Percentiles rank a stretch among this genome's conserved stretches.
Conservation (phyloP, 2,113 vertebrate species). For the Pterocles orientalis region DNA sequence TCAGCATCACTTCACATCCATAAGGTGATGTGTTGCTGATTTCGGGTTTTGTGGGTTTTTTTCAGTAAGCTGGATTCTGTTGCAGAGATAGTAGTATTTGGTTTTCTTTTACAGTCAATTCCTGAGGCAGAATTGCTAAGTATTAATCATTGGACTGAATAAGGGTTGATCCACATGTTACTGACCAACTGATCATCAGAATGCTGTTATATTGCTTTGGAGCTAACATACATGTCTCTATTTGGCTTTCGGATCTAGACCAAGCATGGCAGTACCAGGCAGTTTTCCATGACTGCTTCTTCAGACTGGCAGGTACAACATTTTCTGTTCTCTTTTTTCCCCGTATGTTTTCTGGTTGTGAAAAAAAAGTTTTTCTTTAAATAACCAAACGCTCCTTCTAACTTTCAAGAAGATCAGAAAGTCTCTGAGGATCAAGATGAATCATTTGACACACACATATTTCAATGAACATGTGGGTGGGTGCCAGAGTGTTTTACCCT, state of each 20-base stretch:
- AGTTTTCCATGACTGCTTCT: neutral
- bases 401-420: neutral
- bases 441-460: neutral
- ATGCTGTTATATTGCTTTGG: neutral
- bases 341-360: neutral
- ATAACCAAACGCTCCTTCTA: neutral
- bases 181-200: neutral
- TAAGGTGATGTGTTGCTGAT: neutral
- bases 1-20: neutral
- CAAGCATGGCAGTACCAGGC: neutral
- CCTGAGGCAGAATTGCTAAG: neutral
- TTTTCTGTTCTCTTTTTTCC: neutral
- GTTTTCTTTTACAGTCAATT: neutral
- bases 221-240: fast-evolving
- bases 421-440: neutral
- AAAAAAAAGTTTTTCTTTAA: neutral
- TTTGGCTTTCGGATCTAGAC: neutral
- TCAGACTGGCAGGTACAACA: slow-evolving; percentile 6
- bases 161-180: neutral
- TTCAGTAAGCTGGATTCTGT: neutral
- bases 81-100: neutral
- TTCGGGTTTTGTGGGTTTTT: neutral
- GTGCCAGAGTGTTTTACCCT: neutral
- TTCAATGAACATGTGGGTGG: neutral
- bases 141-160: neutral